A percentile compares a stretch with the other conserved stretches of the same genome.
phyloP scores from a whole-genome alignment of 2,888 invertebrate species.

The Linnaemya tessellans region DNA sequence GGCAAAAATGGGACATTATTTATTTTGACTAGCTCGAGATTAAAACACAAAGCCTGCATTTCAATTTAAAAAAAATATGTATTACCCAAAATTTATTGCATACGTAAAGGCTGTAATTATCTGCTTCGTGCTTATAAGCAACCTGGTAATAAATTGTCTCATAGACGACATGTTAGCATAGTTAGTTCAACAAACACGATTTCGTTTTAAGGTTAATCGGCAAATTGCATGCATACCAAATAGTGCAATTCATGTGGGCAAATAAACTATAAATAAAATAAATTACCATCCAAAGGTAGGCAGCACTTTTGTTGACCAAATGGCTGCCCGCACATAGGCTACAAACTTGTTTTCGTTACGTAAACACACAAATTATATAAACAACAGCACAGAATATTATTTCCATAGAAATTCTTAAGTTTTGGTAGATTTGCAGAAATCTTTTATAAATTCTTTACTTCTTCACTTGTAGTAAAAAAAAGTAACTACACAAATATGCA shows the following conservation, averaged over 20 bases:
- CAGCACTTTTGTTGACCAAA: neutral
- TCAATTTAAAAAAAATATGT: neutral
- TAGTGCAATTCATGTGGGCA: constrained; percentile 1
- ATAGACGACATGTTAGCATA: constrained; percentile 48
- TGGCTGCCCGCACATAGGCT: neutral
- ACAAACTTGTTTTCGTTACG: neutral
- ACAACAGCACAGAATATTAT: neutral
- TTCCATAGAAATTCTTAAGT: neutral
- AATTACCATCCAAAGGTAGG: constrained; percentile 8
- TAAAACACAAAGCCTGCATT: neutral
- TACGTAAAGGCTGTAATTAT: constrained; percentile 34
- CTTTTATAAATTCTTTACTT: no score
- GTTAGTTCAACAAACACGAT: constrained; percentile 43
- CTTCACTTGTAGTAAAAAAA: no score
- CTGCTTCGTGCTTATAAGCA: constrained; percentile 9
- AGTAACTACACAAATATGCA: neutral
- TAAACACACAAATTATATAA: neutral
- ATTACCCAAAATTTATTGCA: constrained; percentile 29
- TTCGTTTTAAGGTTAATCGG: constrained; percentile 48
- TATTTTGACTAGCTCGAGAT: neutral
- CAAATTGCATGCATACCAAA: constrained; percentile 43
- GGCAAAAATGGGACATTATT: neutral
- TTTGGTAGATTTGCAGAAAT: no score
- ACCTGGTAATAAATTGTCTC: constrained; percentile 49
- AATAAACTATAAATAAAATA: constrained; percentile 38